A percentile compares a stretch with the other conserved stretches of the same genome.
Evolutionary conservation across 1,140 invertebrate genomes (phyloP).

Genomic region (Diploscapter pachys): DNA sequence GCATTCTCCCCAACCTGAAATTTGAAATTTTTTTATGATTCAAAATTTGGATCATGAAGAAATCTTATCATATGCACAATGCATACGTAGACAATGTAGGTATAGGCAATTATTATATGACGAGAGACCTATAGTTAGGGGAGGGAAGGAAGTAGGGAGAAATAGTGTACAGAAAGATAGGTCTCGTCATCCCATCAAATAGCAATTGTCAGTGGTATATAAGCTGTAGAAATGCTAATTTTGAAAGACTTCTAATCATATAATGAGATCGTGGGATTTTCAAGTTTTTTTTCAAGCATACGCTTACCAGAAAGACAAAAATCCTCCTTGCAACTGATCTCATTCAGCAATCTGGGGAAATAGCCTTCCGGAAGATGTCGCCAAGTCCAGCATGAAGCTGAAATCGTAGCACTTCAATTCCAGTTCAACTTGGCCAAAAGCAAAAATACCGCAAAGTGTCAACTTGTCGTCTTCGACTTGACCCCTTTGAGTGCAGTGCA

Average conservation of each 20-base stretch:
- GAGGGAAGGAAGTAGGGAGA: too few relatives aligned
- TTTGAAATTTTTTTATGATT: background rate
- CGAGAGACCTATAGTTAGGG: background rate
- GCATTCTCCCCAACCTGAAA: conserved; percentile 37
- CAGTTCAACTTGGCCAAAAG: too few relatives aligned
- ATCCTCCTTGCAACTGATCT: conserved; percentile 36
- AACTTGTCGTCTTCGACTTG: conserved; percentile 26
- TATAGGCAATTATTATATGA: background rate
- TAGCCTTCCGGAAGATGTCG: conserved; percentile 35
- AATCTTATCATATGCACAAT: too few relatives aligned
- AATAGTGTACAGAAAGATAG: too few relatives aligned
- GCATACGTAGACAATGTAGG: too few relatives aligned
- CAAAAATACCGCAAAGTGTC: conserved; percentile 20
- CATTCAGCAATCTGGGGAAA: conserved; percentile 36
- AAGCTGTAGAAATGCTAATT: too few relatives aligned
- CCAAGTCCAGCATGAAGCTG: conserved; percentile 37
- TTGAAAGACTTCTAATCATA: too few relatives aligned
- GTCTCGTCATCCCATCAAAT: too few relatives aligned
- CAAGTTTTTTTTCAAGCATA: too few relatives aligned
- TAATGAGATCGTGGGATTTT: too few relatives aligned
- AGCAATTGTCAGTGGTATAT: too few relatives aligned
- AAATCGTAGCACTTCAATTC: background rate
- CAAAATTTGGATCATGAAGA: too few relatives aligned
- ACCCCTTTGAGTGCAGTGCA: conserved; percentile 31
- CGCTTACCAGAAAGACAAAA: conserved; percentile 30